These are phyloP conservation scores for Neogobius melanostomus DNA, from an alignment of 2,113 vertebrate species.

Conservation along the genomic window DNA sequence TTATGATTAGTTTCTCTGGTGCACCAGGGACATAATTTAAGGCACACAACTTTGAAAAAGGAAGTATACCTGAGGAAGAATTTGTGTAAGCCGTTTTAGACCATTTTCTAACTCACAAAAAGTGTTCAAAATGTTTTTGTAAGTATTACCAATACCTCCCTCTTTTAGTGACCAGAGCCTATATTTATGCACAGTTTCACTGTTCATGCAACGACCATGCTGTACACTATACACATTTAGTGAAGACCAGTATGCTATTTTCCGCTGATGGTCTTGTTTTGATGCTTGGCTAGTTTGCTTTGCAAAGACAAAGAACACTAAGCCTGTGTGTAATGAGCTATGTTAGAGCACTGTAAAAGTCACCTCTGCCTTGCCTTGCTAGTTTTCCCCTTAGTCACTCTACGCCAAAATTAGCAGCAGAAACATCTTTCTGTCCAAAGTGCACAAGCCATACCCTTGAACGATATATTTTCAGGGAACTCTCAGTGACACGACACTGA, in stretches of 20 bases:
- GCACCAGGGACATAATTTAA: no score
- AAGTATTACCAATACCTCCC: no score
- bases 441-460: slow-evolving; percentile 63
- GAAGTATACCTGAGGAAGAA: no score
- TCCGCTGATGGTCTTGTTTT: slow-evolving; percentile 5
- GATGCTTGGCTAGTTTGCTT: not conserved
- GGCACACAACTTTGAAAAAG: no score
- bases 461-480: slow-evolving; percentile 53
- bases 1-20: no score
- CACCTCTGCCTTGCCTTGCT: slow-evolving; percentile 48
- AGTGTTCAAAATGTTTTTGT: no score
- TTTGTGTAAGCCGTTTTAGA: no score
- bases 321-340: slow-evolving; percentile 58
- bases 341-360: slow-evolving; percentile 49
- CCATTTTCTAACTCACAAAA: no score
- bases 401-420: slow-evolving; percentile 57
- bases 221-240: not conserved
- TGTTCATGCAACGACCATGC: not conserved
- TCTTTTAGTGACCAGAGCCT: no score
- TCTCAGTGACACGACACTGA: slow-evolving; percentile 40
- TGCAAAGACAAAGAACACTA: slow-evolving; percentile 5
- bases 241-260: not conserved
- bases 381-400: slow-evolving; percentile 63
- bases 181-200: no score
- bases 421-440: slow-evolving; percentile 62